Evolutionary conservation across 2,113 vertebrate genomes (phyloP).

Genomic region (Glaucomys volans): DNA sequence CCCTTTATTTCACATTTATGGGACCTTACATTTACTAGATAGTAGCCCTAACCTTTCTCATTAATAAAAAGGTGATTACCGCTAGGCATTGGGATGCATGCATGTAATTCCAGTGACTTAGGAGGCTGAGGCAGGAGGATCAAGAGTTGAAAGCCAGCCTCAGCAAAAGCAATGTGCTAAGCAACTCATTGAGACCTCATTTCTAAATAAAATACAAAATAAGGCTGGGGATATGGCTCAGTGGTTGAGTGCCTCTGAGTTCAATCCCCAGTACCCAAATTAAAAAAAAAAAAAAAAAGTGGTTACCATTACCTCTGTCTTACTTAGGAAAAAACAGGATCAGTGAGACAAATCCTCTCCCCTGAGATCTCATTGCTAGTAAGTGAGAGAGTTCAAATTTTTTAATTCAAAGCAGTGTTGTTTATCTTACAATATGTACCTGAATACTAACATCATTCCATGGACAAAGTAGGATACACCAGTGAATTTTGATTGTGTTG

Average conservation of each 20-base stretch:
- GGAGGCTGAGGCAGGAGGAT: too few relatives aligned
- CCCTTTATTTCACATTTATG: not conserved
- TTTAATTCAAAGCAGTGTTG: not conserved
- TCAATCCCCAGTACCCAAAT: too few relatives aligned
- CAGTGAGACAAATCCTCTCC: not conserved
- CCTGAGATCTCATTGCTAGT: not conserved
- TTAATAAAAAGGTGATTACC: not conserved
- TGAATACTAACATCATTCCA: not conserved
- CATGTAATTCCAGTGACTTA: too few relatives aligned
- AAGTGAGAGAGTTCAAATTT: not conserved
- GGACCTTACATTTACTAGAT: not conserved
- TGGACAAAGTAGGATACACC: not conserved
- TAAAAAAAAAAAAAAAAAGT: not conserved
- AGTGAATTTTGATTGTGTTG: not conserved
- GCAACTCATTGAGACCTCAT: too few relatives aligned
- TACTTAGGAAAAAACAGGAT: not conserved
- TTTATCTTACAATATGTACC: not conserved
- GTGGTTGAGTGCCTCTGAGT: too few relatives aligned
- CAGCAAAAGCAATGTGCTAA: too few relatives aligned
- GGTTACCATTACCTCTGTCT: not conserved
- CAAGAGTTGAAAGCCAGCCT: too few relatives aligned
- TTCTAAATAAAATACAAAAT: too few relatives aligned
- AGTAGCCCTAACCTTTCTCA: not conserved
- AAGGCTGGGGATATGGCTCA: too few relatives aligned
- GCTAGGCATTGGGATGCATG: too few relatives aligned